Base-by-base conservation (phyloP, 2,113 vertebrate species). In the Siniperca knerii region DNA sequence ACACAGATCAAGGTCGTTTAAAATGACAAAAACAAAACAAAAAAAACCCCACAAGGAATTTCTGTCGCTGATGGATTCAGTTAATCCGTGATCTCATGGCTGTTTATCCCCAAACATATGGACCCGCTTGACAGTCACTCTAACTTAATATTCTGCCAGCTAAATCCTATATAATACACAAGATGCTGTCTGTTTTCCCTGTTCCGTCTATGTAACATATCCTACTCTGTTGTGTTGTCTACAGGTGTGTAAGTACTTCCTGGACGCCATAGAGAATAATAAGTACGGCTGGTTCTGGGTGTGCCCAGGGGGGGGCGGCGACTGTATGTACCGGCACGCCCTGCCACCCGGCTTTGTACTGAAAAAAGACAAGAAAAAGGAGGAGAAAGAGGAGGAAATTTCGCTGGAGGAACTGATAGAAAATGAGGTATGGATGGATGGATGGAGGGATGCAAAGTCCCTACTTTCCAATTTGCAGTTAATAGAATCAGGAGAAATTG, bases 271-370 rank as follows among this genome's bases (percentile, higher is more conserved):
- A 84, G 98, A 99, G 93, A 97, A 95, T 92, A 99, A 98, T 90
- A 99, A 99, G 88, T 99, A 99, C 0, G 98, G 98, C 79, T 99
- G 98, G 98, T 99, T 99, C 92, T 99, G 98, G 98, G 96, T 97
- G 16, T 99, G 98, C 89, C 98, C 98, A 0, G 97, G 94, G 0
- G 98, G 98, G 21, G 98, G 96, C 29, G 98, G 98, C 88, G 91
- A 23, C 73, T 99, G 98, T 73, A 99, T 99, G 97, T 99, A 99
- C 92, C 97, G 98, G 6, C 98, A 99, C 48, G 98, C 98, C 2
- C 96, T 99, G 12, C 98, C 98, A 25, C 97, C 97, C 0, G 98
- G 98, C 4, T 99, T 99, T 81, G 97, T 99, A 11, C 93, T 99
- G 73, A 99, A 98, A 86, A 99, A 98, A 61, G 97, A 99, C 90